These are phyloP conservation scores for Achlya flavicornis DNA, from an alignment of 2,888 invertebrate genomes.

Conservation along the genomic window DNA sequence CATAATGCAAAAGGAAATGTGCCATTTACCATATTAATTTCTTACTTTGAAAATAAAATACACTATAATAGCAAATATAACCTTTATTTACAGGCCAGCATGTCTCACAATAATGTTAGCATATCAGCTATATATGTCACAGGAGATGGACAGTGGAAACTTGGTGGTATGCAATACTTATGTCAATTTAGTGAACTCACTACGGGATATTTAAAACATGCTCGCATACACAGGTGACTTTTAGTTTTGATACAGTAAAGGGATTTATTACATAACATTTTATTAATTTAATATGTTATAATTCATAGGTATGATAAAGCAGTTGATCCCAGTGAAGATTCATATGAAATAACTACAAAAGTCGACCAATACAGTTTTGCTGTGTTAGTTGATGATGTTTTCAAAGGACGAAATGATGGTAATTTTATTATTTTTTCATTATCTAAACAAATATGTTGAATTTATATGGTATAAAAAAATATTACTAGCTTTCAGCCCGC, in stretches of 20 bases:
- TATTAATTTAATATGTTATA: background rate
- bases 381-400: slow-evolving; percentile 88
- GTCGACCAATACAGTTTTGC: slow-evolving; percentile 92
- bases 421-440: slow-evolving; percentile 27
- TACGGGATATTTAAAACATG: slow-evolving; percentile 86
- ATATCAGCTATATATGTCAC: slow-evolving; percentile 91
- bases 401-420: slow-evolving; percentile 85
- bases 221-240: slow-evolving; percentile 85
- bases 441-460: background rate
- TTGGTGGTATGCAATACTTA: slow-evolving; percentile 93
- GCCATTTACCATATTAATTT: no score
- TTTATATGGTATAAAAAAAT: no score
- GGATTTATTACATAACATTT: background rate
- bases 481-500: no score
- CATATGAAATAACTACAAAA: slow-evolving; percentile 79
- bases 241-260: slow-evolving; percentile 15
- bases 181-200: slow-evolving; percentile 88
- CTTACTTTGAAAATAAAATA: no score
- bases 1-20: no score
- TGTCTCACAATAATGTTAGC: slow-evolving; percentile 93
- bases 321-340: slow-evolving; percentile 88
- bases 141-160: slow-evolving; percentile 93
- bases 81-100: slow-evolving; percentile 79
- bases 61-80: background rate
- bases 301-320: slow-evolving; percentile 86